Conservation (phyloP, 2,888 invertebrate species). For the Rhamphomyia laevipes region DNA sequence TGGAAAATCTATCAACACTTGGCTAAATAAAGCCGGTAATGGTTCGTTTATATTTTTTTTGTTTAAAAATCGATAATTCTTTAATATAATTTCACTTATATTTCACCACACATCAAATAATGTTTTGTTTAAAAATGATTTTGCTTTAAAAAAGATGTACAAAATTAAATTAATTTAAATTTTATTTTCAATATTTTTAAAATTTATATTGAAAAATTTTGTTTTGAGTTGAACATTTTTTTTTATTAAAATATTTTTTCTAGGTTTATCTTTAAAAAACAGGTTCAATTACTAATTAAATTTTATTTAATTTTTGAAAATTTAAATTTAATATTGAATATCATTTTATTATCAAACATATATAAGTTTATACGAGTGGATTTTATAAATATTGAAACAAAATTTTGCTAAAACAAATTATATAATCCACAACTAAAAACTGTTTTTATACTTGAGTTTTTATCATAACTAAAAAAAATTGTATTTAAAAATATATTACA, state of each 20-base stretch:
- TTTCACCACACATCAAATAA: too few species aligned
- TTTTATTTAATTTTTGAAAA: background rate
- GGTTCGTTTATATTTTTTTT: conserved; percentile 14
- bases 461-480: too few species aligned
- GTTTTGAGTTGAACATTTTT: conserved; percentile 6
- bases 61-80: background rate
- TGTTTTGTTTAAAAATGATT: conserved; percentile 1
- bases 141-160: background rate
- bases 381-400: background rate
- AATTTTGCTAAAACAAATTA: background rate
- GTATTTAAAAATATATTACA: too few species aligned
- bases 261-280: background rate
- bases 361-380: conserved; percentile 10
- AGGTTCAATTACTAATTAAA: too few species aligned
- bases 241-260: background rate
- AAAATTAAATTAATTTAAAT: too few species aligned
- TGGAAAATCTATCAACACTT: conserved; percentile 19
- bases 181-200: conserved; percentile 10
- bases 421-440: too few species aligned
- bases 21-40: conserved; percentile 17
- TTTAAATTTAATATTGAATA: background rate
- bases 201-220: conserved; percentile 34
- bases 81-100: background rate
- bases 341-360: conserved; percentile 5
- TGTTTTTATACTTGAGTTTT: too few species aligned